Evolutionary conservation across 1,140 invertebrate species (phyloP), one percentile per base, ranked within the genome.

Genomic region (Brachionus koreanus): DNA sequence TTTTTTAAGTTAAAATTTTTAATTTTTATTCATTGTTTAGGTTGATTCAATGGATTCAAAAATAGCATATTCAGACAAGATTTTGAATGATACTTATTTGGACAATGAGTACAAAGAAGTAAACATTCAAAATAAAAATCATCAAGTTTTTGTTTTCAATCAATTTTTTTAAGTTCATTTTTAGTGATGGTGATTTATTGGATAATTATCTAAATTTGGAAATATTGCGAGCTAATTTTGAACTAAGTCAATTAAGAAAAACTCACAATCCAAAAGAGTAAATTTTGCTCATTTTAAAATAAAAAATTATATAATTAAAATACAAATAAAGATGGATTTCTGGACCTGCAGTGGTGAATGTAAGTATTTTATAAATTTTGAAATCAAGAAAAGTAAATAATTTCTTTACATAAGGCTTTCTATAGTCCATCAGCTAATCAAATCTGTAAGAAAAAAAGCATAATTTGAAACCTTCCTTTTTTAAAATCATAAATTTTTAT

Each of bases 341-440:
- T 12, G 86, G 86, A 46, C 89, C 89, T 5, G 88, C 87, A 13
- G 89, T 91, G 25, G 87, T 88, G 0, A 92, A 91, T 84, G 90
- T 74, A 74, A 74, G 23, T 13, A 25, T 72, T 42, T 12, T 7
- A 46, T 13, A 74, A 46, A 25, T 46, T 74, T 46, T 46, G 0
- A 43, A 23, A 35, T 39, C n/a, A 25, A 72, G 10, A 69, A 72
- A 19, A 39, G 16, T 72, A 19, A 42, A 2, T 4, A 65, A 65
- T 33, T 42, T 74, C 5, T 25, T 10, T 29, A 5, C n/a, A n/a
- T n/a, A 25, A 74, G 69, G 69, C 91, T 9, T 92, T 91, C 86
- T 92, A 92, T 86, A 90, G 91, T 85, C 88, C 90, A 2, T 89
- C 90, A 63, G 88, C 90, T 61, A 92, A 92, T 85, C 89, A 90